phyloP scores from a whole-genome alignment of 2,888 invertebrate species.

The Volucella zonaria region DNA sequence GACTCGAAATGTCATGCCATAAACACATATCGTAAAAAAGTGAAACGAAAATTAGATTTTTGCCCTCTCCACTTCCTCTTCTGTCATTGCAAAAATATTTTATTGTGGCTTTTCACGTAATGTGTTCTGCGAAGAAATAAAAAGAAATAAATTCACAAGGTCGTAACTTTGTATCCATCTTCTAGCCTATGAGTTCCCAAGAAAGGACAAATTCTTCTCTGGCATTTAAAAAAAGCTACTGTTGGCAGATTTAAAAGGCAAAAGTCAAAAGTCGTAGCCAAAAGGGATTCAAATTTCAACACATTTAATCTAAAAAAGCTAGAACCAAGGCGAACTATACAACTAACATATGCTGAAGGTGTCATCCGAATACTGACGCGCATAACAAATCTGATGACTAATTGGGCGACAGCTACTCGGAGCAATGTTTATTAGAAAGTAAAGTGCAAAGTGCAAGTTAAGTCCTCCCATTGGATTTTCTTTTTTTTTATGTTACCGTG shows the following conservation, averaged over 20 bases:
- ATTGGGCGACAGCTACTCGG: background rate
- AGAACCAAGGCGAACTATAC: no score
- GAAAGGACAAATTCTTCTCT: no score
- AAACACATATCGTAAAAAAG: background rate
- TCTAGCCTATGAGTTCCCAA: no score
- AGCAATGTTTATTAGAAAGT: background rate
- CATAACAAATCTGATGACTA: background rate
- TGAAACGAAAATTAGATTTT: background rate
- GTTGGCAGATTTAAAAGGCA: no score
- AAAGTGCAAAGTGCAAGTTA: background rate
- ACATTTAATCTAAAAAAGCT: no score
- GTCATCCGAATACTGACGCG: no score
- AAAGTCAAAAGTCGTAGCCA: no score
- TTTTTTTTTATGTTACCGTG: background rate
- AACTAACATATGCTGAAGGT: no score
- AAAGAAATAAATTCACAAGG: background rate
- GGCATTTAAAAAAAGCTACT: no score
- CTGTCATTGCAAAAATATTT: background rate
- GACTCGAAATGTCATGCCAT: background rate
- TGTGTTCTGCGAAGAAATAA: conserved; percentile 12
- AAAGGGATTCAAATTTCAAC: no score
- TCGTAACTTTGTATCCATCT: no score
- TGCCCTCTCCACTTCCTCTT: background rate
- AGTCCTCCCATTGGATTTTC: background rate
- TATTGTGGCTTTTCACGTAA: background rate